A percentile compares a stretch with the other conserved stretches of the same genome.
Evolutionary conservation across 2,888 invertebrate species (phyloP).

Genomic region (Calliphora vomitoria): DNA sequence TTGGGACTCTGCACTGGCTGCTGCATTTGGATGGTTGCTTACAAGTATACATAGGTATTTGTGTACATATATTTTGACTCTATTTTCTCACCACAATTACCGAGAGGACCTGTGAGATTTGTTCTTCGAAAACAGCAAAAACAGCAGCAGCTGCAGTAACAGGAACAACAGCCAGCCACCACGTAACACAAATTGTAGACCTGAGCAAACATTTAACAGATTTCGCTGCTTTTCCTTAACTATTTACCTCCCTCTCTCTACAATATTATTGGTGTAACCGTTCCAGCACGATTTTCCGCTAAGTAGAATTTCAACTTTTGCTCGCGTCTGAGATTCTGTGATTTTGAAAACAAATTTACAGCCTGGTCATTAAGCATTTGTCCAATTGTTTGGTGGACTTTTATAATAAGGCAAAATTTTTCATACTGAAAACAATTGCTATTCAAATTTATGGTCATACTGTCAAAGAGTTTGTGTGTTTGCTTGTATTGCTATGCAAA

Average conservation of each 20-base stretch:
- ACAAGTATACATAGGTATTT: background rate
- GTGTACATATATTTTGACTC: background rate
- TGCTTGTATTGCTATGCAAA: conserved; percentile 9
- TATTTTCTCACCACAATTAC: conserved; percentile 51
- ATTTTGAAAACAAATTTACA: conserved; percentile 58
- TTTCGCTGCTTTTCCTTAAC: conserved; percentile 34
- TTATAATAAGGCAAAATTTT: background rate
- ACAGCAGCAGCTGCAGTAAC: conserved; percentile 1
- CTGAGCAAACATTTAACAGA: conserved; percentile 33
- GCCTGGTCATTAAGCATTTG: conserved; percentile 50
- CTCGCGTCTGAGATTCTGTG: conserved; percentile 65
- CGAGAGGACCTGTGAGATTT: conserved; percentile 43
- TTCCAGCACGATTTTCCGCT: conserved; percentile 28
- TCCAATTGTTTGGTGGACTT: background rate
- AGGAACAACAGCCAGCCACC: background rate
- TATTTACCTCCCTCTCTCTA: background rate
- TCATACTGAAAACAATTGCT: background rate
- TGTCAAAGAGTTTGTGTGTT: background rate
- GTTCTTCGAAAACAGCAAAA: conserved; percentile 1
- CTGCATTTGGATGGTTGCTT: background rate
- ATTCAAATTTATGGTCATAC: conserved; percentile 26
- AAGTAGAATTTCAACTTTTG: conserved; percentile 51
- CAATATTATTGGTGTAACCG: background rate
- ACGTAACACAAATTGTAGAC: conserved; percentile 39
- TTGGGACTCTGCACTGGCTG: background rate